Conservation (phyloP, 2,113 vertebrate genomes). For the Halcyon malimbica region DNA sequence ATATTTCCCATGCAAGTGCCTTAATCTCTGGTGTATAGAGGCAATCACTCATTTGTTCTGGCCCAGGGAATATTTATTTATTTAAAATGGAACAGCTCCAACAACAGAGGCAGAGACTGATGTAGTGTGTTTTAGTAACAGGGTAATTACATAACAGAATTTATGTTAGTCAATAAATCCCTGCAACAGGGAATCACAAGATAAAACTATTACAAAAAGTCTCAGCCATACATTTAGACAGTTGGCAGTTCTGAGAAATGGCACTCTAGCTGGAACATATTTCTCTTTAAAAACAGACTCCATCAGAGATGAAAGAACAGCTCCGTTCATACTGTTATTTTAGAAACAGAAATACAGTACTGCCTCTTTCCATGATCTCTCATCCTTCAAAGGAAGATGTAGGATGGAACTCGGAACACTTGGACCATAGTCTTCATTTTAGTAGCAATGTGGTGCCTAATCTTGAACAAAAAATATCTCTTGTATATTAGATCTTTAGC, state of each 20-base stretch:
- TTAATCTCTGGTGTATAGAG: conserved; percentile 22
- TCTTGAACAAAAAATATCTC: not conserved
- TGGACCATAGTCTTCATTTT: not conserved
- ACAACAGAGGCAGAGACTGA: conserved; percentile 31
- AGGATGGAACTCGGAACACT: not conserved
- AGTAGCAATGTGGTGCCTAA: not conserved
- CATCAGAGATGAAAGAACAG: not conserved
- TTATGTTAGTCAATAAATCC: conserved; percentile 60
- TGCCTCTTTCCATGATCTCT: not conserved
- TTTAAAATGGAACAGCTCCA: conserved; percentile 53
- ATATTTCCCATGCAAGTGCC: conserved; percentile 4
- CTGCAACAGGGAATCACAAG: conserved; percentile 39
- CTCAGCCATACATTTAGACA: conserved; percentile 35
- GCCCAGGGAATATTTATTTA: conserved; percentile 55
- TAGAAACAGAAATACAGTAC: not conserved
- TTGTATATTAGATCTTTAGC: not conserved
- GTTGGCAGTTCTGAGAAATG: conserved; percentile 8
- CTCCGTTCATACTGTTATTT: not conserved
- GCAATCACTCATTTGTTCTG: conserved; percentile 55
- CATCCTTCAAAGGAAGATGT: not conserved
- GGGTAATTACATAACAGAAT: conserved; percentile 60
- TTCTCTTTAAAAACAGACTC: conserved; percentile 4
- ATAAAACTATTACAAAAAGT: conserved; percentile 57
- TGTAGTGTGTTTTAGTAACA: conserved; percentile 24
- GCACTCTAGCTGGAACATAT: not conserved